These are phyloP conservation scores for Pseudococcus viburni DNA, from an alignment of 2,888 invertebrate species.

Conservation along the genomic window DNA sequence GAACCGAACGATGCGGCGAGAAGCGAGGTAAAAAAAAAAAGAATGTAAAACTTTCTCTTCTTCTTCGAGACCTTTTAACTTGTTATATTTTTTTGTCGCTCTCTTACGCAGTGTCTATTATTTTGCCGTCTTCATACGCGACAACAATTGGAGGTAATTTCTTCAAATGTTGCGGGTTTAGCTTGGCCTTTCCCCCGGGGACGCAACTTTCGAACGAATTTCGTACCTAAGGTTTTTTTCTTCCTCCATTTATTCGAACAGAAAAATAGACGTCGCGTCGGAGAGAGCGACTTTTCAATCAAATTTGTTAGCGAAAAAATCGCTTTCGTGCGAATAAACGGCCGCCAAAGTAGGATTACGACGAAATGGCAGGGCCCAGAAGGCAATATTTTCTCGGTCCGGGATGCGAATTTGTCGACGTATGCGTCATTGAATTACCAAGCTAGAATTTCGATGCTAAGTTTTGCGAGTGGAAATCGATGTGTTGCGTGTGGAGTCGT, in stretches of 20 bases:
- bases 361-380: no score
- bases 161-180: constrained; percentile 26
- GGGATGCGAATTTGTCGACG: no score
- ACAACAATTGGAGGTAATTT: constrained; percentile 60
- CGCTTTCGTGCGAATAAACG: background rate
- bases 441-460: no score
- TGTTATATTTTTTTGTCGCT: constrained; percentile 57
- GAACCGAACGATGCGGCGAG: background rate
- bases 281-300: constrained; percentile 1
- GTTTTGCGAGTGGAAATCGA: no score
- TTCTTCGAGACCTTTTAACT: constrained; percentile 64
- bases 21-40: constrained; percentile 44
- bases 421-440: no score
- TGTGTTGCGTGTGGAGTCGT: no score
- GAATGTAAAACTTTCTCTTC: constrained; percentile 51
- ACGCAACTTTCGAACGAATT: constrained; percentile 53
- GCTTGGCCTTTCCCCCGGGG: constrained; percentile 39
- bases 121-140: constrained; percentile 20
- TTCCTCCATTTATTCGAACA: constrained; percentile 19
- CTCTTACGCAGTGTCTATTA: constrained; percentile 31
- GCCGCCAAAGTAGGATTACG: background rate
- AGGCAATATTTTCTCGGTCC: no score
- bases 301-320: constrained; percentile 25
- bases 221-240: background rate
- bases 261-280: background rate